These are phyloP conservation scores for Agonopterix arenella DNA, from an alignment of 2,888 invertebrate genomes.

Conservation along the genomic window DNA sequence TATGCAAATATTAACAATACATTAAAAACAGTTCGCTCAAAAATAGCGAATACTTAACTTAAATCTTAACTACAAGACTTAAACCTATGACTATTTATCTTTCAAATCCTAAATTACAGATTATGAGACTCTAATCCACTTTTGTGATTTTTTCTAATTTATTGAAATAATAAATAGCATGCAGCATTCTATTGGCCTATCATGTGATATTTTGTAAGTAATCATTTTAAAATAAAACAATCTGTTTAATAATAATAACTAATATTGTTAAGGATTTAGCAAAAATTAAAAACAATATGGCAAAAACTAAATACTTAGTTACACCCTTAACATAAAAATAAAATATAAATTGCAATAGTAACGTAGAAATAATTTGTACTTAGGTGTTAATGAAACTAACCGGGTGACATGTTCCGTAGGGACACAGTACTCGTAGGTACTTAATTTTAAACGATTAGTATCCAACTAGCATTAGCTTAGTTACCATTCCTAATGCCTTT, in stretches of 20 bases:
- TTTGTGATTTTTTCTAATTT: conserved; percentile 13
- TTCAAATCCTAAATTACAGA: conserved; percentile 34
- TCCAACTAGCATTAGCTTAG: too few species aligned
- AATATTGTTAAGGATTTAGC: neutral
- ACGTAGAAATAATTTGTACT: conserved; percentile 43
- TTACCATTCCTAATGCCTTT: too few species aligned
- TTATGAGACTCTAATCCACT: conserved; percentile 49
- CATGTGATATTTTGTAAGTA: conserved; percentile 1
- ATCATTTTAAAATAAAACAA: neutral
- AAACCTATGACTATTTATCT: conserved; percentile 43
- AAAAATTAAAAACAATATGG: conserved; percentile 21
- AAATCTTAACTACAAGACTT: conserved; percentile 23
- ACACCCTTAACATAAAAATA: conserved; percentile 2
- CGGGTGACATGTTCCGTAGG: too few species aligned
- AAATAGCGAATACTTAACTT: conserved; percentile 31
- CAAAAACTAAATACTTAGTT: conserved; percentile 8
- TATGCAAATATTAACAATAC: conserved; percentile 15
- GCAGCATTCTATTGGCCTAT: conserved; percentile 7
- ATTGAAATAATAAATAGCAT: neutral
- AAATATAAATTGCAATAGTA: conserved; percentile 15
- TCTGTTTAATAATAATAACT: neutral
- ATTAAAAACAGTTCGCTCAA: conserved; percentile 25
- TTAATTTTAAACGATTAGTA: too few species aligned
- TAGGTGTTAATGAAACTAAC: conserved; percentile 14
- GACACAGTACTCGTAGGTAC: too few species aligned